Conservation (phyloP, 2,113 vertebrate genomes). For the Corythoichthys haematopterus region DNA sequence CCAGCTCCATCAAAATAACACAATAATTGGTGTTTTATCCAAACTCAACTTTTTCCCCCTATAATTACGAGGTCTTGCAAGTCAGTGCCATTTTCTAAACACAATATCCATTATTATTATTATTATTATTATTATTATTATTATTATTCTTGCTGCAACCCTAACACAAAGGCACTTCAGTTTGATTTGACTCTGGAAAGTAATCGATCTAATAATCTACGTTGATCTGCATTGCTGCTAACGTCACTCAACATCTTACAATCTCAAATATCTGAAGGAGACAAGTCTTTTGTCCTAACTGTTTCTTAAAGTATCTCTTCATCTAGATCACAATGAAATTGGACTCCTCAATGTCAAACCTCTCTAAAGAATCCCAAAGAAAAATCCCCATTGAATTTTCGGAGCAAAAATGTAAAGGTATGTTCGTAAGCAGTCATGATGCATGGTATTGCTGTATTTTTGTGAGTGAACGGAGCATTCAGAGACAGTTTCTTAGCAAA, state of each 20-base stretch:
- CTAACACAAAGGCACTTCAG: conserved; percentile 69
- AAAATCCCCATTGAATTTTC: neutral
- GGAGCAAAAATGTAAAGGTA: neutral
- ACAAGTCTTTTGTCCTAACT: neutral
- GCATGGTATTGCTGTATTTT: neutral
- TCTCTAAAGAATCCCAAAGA: neutral
- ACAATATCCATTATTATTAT: too few relatives aligned
- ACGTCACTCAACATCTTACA: neutral
- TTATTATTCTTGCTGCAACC: conserved; percentile 71
- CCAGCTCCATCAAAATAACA: conserved; percentile 6
- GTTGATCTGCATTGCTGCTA: neutral
- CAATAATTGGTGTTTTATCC: conserved; percentile 52
- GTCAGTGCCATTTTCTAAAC: conserved; percentile 11
- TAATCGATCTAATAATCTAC: neutral
- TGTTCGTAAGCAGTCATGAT: neutral
- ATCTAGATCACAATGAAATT: neutral
- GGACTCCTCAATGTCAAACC: neutral
- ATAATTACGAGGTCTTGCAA: conserved; percentile 76
- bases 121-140: too few relatives aligned
- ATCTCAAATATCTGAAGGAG: neutral
- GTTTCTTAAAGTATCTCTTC: neutral
- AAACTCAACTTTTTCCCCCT: conserved; percentile 75
- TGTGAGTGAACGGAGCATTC: neutral
- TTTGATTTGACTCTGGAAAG: neutral
- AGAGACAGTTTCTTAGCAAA: neutral